Base-by-base conservation (phyloP, 2,888 invertebrate genomes). In the Elmis aenea region DNA sequence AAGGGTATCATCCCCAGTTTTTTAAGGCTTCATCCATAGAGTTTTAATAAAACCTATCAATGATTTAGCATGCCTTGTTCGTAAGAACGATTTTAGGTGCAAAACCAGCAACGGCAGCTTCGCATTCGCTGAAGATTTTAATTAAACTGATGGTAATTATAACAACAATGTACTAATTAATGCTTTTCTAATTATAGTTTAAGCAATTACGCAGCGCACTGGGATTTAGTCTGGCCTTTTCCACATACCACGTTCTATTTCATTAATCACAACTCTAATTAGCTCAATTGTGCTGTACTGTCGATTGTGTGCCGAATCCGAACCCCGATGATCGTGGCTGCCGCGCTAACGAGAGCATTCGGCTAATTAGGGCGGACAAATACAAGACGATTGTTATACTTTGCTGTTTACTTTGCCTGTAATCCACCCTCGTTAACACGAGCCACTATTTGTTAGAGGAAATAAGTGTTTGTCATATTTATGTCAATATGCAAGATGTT, bases 311-410 rank as follows among this genome's bases (percentile, higher is more conserved):
- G 43, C 46, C 40, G 39, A 48, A 44, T 46, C 31, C 45, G 33
- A 44, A 47, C 45, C 46, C 39, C 38, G 42, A 46, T 47, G 44
- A 37, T 38, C 34, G 42, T 36, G 40, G 40, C 43, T 25, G 42
- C 35, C 39, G 48, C 46, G 46, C 50, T 54, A 54, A 54, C 54
- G 54, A 54, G 54, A 51, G 45, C 52, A 51, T 52, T 54, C 50
- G 45, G 50, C 52, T 54, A 54, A 54, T 54, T 54, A 50, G 54
- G 48, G 50, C 49, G 48, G 52, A 51, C 55, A 54, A 55, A 55
- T 51, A 52, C 38, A 52, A 49, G 52, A 49, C 52, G 48, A 47
- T 46, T 41, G 52, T 48, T 50, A 48, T 48, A 50, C 46, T 48
- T 48, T 45, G 35, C 33, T 50, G 48, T 46, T 45, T 48, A 34